Evolutionary conservation across 1,140 invertebrate genomes (phyloP).

Genomic region (Copidosoma floridanum): DNA sequence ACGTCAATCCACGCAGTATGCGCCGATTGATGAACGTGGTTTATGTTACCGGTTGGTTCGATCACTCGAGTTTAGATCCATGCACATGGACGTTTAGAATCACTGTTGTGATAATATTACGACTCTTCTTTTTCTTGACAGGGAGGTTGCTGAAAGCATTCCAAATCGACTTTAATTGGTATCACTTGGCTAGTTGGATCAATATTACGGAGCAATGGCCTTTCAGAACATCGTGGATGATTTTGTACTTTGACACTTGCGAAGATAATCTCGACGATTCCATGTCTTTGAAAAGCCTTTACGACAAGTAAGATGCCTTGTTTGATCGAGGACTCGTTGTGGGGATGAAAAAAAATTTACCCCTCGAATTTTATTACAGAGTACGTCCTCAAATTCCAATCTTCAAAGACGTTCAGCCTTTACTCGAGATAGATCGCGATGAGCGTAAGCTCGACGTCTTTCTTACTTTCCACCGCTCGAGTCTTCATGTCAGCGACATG

Average conservation of each 20-base stretch:
- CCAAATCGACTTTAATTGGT: slow-evolving; percentile 99
- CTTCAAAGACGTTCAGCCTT: slow-evolving; percentile 82
- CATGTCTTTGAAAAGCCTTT: slow-evolving; percentile 82
- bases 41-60: slow-evolving; percentile 87
- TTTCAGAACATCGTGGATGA: slow-evolving; percentile 95
- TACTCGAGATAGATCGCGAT: slow-evolving; percentile 89
- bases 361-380: too few species aligned
- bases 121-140: slow-evolving; percentile 42
- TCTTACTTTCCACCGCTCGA: slow-evolving; percentile 80
- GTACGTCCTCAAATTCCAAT: slow-evolving; percentile 77
- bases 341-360: slow-evolving; percentile 14
- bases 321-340: not conserved
- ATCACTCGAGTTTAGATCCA: too few species aligned
- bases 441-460: slow-evolving; percentile 93
- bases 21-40: slow-evolving; percentile 95
- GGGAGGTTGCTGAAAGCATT: slow-evolving; percentile 95
- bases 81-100: slow-evolving; percentile 11
- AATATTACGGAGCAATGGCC: slow-evolving; percentile 99
- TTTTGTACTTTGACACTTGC: slow-evolving; percentile 86
- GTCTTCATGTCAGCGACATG: slow-evolving; percentile 80
- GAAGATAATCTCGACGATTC: slow-evolving; percentile 86
- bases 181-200: slow-evolving; percentile 93
- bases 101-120: not conserved
- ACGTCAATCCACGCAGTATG: slow-evolving; percentile 97
- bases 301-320: slow-evolving; percentile 76